Base-by-base conservation (phyloP, 2,797 vertebrate genomes). In the Bucorvus abyssinicus region DNA sequence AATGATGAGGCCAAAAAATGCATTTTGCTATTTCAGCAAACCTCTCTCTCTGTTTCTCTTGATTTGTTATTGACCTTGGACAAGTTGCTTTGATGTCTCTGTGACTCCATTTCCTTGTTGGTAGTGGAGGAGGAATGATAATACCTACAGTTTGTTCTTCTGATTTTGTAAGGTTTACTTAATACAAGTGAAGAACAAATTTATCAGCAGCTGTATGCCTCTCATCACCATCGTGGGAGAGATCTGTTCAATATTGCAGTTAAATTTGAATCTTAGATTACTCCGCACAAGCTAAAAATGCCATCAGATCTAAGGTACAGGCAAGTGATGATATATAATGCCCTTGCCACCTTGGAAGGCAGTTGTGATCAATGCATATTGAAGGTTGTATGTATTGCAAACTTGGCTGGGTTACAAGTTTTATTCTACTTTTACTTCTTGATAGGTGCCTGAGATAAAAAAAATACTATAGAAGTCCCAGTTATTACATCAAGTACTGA, bases 301-400 rank as follows among this genome's bases (percentile, higher is more conserved):
- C 36, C 13, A 12, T 18, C 13, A 86, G n/a, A 95, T 27, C 34
- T 70, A 57, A 83, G 32, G 40, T 12, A 50, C 44, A 56, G 27
- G 74, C 27, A 82, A 57, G 42, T 47, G 76, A 83, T 75, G 45
- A 94, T 92, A 50, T 80, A 75, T 69, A 84, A 92, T 34, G 18
- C 22, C 45, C 67, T 53, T 75, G 78, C 14, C 40, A 64, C 32
- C 59, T 81, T 64, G 36, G 61, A 93, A 89, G 38, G 47, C 30
- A 69, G 65, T 76, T 87, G 60, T 90, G 95, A 98, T 98, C 98
- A 97, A 97, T 97, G 98, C 95, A 98, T 97, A 98, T 81, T 94
- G 95, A 97, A 98, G 95, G 95, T 88, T 97, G 65, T 38, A 63
- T 49, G 15, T 89, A 93, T 95, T 90, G 92, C 90, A 92, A 95